Conservation (phyloP, 1,140 invertebrate genomes). For the Steinernema feltiae region DNA sequence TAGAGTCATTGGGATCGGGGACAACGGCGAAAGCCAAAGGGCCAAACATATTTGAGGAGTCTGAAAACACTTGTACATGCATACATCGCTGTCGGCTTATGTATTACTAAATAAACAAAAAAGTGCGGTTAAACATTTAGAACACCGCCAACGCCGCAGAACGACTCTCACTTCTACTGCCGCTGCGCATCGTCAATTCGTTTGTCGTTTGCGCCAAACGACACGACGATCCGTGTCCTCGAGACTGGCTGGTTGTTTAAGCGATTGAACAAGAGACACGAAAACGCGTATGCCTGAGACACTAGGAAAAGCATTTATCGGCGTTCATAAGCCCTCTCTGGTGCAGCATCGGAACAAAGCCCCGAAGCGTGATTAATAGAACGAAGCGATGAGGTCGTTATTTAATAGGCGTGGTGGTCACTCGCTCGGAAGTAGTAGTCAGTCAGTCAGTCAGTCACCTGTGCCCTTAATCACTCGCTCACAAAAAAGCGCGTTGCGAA, state of each 20-base stretch:
- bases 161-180: too few relatives aligned
- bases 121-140: slow-evolving; percentile 11
- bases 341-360: slow-evolving; percentile 3
- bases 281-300: too few relatives aligned
- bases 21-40: neutral
- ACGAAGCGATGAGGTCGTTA: neutral
- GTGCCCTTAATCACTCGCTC: neutral
- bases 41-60: neutral
- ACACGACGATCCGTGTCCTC: neutral
- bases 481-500: neutral
- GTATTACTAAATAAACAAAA: slow-evolving; percentile 8
- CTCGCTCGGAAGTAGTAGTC: too few relatives aligned
- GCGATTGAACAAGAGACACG: neutral
- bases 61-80: neutral
- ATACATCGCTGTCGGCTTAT: too few relatives aligned
- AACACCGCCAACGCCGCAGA: neutral
- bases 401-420: neutral
- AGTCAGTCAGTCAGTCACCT: neutral
- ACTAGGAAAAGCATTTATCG: neutral
- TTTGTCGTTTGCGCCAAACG: neutral
- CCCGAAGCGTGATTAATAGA: slow-evolving; percentile 4
- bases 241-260: neutral
- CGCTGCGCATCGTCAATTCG: neutral
- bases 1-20: neutral
- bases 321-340: slow-evolving; percentile 3